Conservation (phyloP, 2,888 invertebrate species). For the Leucoptera coffeella region DNA sequence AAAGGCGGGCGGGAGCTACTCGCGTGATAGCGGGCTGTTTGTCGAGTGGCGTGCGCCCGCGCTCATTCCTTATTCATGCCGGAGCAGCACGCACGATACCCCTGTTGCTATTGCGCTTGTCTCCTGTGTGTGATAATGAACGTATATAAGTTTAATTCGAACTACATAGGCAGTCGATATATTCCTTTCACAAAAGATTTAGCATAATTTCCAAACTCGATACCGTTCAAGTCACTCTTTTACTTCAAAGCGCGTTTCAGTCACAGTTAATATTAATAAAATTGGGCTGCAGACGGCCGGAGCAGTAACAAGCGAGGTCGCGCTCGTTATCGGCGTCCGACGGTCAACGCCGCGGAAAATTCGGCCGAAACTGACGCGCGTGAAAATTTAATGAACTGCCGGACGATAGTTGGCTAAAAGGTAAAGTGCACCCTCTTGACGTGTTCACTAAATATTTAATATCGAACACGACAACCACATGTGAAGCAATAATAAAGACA, state of each 20-base stretch:
- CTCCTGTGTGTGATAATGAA: no score
- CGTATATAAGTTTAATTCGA: no score
- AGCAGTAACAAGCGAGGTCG: conserved; percentile 29
- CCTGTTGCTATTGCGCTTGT: no score
- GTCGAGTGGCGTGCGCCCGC: conserved; percentile 41
- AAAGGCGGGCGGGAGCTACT: conserved; percentile 6
- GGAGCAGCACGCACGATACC: conserved; percentile 24
- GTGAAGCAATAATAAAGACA: no score
- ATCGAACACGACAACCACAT: no score
- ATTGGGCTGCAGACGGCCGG: conserved; percentile 15
- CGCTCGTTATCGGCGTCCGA: conserved; percentile 21
- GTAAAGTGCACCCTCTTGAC: conserved; percentile 55
- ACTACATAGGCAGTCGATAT: no score
- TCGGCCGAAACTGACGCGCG: conserved; percentile 53
- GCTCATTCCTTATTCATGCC: conserved; percentile 50
- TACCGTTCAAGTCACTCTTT: conserved; percentile 40
- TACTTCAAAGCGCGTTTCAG: conserved; percentile 48
- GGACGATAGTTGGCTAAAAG: conserved; percentile 55
- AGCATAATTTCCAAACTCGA: conserved; percentile 47
- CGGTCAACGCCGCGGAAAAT: conserved; percentile 51
- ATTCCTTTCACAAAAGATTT: conserved; percentile 40
- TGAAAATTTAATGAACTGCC: conserved; percentile 55
- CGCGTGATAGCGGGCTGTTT: conserved; percentile 27
- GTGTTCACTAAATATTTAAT: conserved; percentile 54
- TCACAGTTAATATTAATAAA: conserved; percentile 53